Base-by-base conservation (phyloP, 2,797 vertebrate genomes). In the Peromyscus attwateri region DNA sequence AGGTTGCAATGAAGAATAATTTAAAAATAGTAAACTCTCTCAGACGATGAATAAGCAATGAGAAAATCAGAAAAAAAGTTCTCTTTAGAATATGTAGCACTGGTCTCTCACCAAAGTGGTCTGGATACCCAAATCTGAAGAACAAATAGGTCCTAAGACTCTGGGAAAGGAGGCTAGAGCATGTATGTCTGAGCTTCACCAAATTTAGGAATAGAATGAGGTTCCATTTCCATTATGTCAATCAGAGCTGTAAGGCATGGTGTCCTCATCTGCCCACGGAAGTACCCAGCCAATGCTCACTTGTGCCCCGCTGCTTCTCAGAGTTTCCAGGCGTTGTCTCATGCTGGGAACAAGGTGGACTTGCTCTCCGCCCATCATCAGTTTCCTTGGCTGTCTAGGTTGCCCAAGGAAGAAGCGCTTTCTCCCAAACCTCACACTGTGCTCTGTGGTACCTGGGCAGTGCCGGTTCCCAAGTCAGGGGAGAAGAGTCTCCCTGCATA, bases 1-100 rank as follows among this genome's bases (percentile, higher is more conserved):
- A 57, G 14, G 83, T 77, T 73, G 87, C 25, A 73, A 17, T 0
- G 43, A 87, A 21, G 37, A 95, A 90, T 16, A 70, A 83, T 77
- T 93, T 94, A 68, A 68, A 60, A 89, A 83, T 68, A 75, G 11
- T 68, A 92, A 17, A 70, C 19, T 64, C 64, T 91, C 79, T 94
- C 75, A 71, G 77, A 84, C 5, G 64, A 89, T 92, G 29, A 91
- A 79, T 29, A 77, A 93, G 7, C 31, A 76, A 12, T 77, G 21
- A 96, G 21, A 29, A 71, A 57, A 37, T 29, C 21, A 70, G 80
- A 49, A 62, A 70, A 49, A 46, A 37, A n/a, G 10, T 88, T 84
- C 25, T n/a, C 49, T 60, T 82, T 46, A 31, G 55, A 25, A 37
- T 70, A n/a, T 83, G 76, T 85, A 64, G 62, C 87, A 73, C 60